Evolutionary conservation across 2,113 vertebrate species (phyloP), one percentile per base, ranked within the genome.

Genomic region (Pseudopipra pipra): DNA sequence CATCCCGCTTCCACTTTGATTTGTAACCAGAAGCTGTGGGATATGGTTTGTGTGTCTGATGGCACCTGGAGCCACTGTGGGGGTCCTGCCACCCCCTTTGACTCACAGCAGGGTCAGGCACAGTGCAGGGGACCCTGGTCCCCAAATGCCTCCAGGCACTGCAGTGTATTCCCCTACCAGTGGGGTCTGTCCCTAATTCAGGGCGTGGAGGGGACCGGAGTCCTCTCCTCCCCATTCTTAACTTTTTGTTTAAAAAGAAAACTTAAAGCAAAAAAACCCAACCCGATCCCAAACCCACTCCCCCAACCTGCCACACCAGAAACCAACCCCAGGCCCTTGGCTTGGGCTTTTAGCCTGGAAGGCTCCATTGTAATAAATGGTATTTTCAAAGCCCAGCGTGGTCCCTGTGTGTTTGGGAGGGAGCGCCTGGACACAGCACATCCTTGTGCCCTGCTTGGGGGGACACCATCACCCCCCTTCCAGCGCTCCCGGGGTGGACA

Each of bases 361-460:
- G 95, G 89, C 90, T 96, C 95, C 77, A 8, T 89, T 93, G 95
- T 95, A 97, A 97, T 97, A 97, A 97, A 97, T 73, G 93, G 87
- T 90, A n/a, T 97, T 97, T 97, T 75, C 30, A 97, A 96, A 97
- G 94, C 94, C 76, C 39, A 1, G 56, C 41, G 82, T 96, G 77
- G 85, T 92, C 54, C 83, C 93, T 87, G 95, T 96, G 80, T 97
- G 74, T 93, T 88, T 94, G 84, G 73, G 88, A 87, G 93, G 76
- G 58, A 54, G 88, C 19, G 0, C 85, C 81, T 82, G 93, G 90
- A 2, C 37, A 2, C 0, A 16, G 71, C 82, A 46, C 82, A 1
- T 2, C 86, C 44, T 35, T 4, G 22, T 77, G 75, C 90, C 92
- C 73, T 54, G 7, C 35, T 52, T 0, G 44, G 89, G 93, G 87